phyloP scores from a whole-genome alignment of 2,113 vertebrate species.

The Cettia cetti region DNA sequence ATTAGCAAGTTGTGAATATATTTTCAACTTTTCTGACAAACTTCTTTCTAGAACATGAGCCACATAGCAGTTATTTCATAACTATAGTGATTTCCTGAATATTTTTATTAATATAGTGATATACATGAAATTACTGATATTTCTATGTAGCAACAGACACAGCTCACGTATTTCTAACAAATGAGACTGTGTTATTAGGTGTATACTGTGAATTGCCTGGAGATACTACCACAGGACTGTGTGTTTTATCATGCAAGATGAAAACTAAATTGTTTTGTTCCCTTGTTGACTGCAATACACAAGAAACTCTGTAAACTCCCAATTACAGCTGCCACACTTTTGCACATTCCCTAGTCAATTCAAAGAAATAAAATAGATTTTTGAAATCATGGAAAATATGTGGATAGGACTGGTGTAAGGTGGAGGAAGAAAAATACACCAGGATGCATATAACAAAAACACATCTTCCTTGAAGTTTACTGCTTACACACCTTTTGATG shows the following conservation, averaged over 20 bases:
- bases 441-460: neutral
- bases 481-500: neutral
- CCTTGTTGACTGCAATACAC: neutral
- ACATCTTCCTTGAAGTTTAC: neutral
- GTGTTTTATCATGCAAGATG: slow-evolving; percentile 23
- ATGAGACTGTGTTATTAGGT: neutral
- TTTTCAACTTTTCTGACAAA: neutral
- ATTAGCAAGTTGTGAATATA: neutral
- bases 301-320: neutral
- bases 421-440: neutral
- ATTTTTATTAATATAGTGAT: neutral
- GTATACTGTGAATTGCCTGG: neutral
- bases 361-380: neutral
- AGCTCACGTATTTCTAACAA: slow-evolving; percentile 2
- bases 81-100: neutral
- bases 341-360: neutral
- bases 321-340: slow-evolving; percentile 6
- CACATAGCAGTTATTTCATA: neutral
- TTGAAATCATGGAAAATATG: neutral
- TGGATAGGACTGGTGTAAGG: neutral
- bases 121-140: neutral
- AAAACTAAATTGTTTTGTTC: slow-evolving; percentile 25
- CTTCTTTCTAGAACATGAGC: neutral
- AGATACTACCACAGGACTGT: neutral
- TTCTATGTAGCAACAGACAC: neutral